Evolutionary conservation across 1,140 invertebrate species (phyloP).

Genomic region (Ephestia elutella): DNA sequence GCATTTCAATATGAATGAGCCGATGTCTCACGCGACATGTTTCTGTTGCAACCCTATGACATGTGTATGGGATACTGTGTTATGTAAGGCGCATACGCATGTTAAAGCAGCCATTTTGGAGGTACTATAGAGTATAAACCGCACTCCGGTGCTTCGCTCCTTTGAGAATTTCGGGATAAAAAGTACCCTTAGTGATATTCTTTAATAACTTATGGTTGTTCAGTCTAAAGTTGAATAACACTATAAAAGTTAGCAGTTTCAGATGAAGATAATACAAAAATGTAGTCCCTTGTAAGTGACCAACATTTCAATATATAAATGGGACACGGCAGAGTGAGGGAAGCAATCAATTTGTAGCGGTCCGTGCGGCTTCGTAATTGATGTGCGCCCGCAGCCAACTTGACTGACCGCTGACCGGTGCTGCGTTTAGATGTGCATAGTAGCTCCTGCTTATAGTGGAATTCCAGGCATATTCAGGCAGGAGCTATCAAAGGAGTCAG

Average conservation of each 20-base stretch:
- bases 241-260: too few relatives aligned
- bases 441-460: too few relatives aligned
- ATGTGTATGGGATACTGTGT: background rate
- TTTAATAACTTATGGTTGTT: too few relatives aligned
- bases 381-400: slow-evolving; percentile 36
- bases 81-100: too few relatives aligned
- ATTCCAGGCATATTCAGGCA: too few relatives aligned
- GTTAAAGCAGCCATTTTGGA: too few relatives aligned
- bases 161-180: too few relatives aligned
- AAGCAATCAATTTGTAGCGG: slow-evolving; percentile 56
- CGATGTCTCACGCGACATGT: background rate
- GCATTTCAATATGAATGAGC: background rate
- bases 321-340: slow-evolving; percentile 17
- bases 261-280: background rate
- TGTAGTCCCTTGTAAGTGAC: background rate
- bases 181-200: too few relatives aligned
- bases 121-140: too few relatives aligned
- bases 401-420: slow-evolving; percentile 25
- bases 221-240: too few relatives aligned
- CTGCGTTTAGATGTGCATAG: slow-evolving; percentile 18
- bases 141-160: too few relatives aligned
- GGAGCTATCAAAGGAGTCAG: too few relatives aligned
- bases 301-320: background rate
- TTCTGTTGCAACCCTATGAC: background rate
- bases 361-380: slow-evolving; percentile 38